Evolutionary conservation across 2,797 vertebrate species (phyloP), one percentile per base, ranked within the genome.

Genomic region (Sphaeramia orbicularis): DNA sequence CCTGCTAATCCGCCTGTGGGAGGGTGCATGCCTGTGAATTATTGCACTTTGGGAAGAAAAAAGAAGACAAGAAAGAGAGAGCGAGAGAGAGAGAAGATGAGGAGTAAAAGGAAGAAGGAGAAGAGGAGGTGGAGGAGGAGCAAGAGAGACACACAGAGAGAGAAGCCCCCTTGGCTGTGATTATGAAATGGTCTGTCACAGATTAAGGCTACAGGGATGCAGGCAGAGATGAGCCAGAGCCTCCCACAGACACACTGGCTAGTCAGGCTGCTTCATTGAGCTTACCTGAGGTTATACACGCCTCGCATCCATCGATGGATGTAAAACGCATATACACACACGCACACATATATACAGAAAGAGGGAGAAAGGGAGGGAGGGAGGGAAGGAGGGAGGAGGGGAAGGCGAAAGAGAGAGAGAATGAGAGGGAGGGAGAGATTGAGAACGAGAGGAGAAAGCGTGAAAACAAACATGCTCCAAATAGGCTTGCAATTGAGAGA

Each of bases 121-220:
- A 40, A 54, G 44, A 42, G 24, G 51, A 27, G 35, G 38, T 30
- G 21, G 54, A 55, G 64, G 60, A 32, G 45, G 44, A 18, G 48
- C 40, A 59, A 41, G 53, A 68, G 54, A 83, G 70, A 86, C 62
- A 83, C 42, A 79, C 68, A 87, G 80, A 86, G 85, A 89, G 75
- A 81, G 78, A 89, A 91, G 84, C 81, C 91, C 94, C 94, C 83
- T 92, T 91, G 94, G 94, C 94, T 90, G 93, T 93, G 93, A 95
- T 95, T 95, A 95, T 94, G 93, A 95, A 95, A 94, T 93, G 92
- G 93, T 94, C 94, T 95, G 93, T 94, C 93, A 94, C 92, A 95
- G 93, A 94, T 95, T 94, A 94, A 94, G 93, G 93, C 93, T 92
- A 93, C 89, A 87, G 93, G 93, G 93, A 93, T 89, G 91, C 89